Evolutionary conservation across 1,140 invertebrate genomes (phyloP).

Genomic region (Brachionus asplanchnoidis): DNA sequence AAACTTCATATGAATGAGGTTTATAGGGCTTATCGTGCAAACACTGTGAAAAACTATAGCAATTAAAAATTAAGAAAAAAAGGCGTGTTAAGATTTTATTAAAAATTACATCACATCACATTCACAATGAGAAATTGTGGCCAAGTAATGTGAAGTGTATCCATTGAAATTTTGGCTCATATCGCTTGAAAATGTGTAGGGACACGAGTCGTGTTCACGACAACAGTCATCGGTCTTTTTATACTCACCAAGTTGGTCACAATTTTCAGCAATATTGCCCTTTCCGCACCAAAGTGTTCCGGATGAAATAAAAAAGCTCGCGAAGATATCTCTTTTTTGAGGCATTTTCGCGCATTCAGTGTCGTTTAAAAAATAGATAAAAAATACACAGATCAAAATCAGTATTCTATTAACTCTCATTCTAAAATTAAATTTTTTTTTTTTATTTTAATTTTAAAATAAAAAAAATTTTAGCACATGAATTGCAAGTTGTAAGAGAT

Average conservation of each 20-base stretch:
- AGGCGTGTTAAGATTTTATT: background rate
- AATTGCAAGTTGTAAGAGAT: background rate
- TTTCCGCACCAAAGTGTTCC: conserved; percentile 83
- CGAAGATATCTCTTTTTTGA: background rate
- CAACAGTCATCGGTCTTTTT: conserved; percentile 74
- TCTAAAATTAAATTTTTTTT: too few relatives aligned
- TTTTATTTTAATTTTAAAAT: background rate
- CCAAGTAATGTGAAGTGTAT: background rate
- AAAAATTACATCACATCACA: background rate
- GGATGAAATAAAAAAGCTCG: conserved; percentile 63
- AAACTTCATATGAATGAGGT: background rate
- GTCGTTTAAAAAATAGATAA: background rate
- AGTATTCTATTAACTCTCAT: background rate
- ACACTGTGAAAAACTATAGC: background rate
- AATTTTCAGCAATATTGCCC: conserved; percentile 69
- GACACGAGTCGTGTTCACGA: conserved; percentile 74
- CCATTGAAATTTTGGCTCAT: background rate
- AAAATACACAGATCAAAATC: background rate
- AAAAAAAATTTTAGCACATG: background rate
- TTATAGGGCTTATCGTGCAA: conserved; percentile 16
- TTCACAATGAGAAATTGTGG: conserved; percentile 16
- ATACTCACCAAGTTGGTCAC: conserved; percentile 71
- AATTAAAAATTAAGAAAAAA: background rate
- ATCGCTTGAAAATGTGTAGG: conserved; percentile 68
- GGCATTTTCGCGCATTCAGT: background rate